phyloP scores from a whole-genome alignment of 2,888 invertebrate species.

The Sarcophaga carnaria region DNA sequence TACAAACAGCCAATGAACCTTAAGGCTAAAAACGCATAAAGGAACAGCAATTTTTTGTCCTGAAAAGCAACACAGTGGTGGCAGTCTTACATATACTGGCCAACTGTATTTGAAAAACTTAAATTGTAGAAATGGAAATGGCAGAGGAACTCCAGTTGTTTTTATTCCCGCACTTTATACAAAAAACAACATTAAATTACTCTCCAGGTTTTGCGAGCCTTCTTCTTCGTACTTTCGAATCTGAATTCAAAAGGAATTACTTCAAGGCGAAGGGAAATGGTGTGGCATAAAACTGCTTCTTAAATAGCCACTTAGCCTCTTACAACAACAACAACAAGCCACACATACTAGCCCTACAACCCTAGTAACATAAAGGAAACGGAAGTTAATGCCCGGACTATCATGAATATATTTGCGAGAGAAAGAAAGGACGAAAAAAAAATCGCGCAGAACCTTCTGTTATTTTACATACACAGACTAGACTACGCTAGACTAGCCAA shows the following conservation, averaged over 20 bases:
- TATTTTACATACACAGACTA: too few relatives aligned
- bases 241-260: too few relatives aligned
- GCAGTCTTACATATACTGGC: too few relatives aligned
- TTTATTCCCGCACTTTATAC: constrained; percentile 67
- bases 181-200: constrained; percentile 41
- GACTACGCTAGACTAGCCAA: too few relatives aligned
- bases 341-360: background rate
- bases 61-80: background rate
- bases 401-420: background rate
- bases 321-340: constrained; percentile 1
- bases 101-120: too few relatives aligned
- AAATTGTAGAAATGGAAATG: background rate
- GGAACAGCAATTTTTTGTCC: constrained; percentile 17
- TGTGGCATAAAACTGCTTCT: constrained; percentile 17
- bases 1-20: constrained; percentile 64
- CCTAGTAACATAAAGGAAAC: background rate
- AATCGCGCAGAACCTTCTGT: background rate
- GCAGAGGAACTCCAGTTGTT: constrained; percentile 54
- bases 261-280: too few relatives aligned
- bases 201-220: too few relatives aligned
- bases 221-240: too few relatives aligned
- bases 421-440: background rate
- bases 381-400: constrained; percentile 43
- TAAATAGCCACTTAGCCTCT: constrained; percentile 60
- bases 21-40: constrained; percentile 65